Conservation (phyloP, 1,140 invertebrate species). For the Olivierus martensii region DNA sequence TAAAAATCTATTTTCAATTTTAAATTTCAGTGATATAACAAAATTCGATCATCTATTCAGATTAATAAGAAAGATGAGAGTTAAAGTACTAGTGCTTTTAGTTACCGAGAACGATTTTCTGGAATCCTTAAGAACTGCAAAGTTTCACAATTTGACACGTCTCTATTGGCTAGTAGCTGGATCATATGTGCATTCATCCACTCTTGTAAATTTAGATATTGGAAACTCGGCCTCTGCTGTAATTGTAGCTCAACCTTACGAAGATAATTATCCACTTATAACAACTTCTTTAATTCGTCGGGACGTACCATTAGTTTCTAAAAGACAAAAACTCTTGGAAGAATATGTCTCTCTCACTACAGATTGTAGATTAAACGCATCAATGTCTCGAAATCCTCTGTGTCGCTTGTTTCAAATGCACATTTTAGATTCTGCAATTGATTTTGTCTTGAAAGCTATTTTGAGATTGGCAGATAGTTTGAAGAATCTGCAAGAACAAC, state of each 20-base stretch:
- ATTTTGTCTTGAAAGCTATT: too few relatives aligned
- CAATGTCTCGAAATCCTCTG: too few relatives aligned
- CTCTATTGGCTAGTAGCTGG: slow-evolving; percentile 6
- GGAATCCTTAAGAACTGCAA: background rate
- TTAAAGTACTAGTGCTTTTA: slow-evolving; percentile 3
- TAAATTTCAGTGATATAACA: background rate
- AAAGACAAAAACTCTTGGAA: too few relatives aligned
- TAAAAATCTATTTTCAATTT: too few relatives aligned
- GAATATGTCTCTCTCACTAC: too few relatives aligned
- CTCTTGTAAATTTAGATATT: slow-evolving; percentile 2
- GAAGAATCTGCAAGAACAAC: too few relatives aligned
- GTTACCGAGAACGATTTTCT: background rate
- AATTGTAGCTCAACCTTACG: background rate
- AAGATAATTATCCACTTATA: slow-evolving; percentile 3
- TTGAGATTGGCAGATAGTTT: too few relatives aligned
- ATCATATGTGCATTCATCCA: background rate
- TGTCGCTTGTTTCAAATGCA: too few relatives aligned
- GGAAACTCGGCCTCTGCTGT: background rate
- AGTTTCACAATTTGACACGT: background rate
- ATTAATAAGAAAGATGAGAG: background rate
- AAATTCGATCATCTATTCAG: background rate
- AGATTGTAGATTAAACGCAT: too few relatives aligned
- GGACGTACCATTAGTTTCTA: background rate
- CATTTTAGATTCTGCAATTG: too few relatives aligned
- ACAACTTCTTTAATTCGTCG: background rate